phyloP scores from a whole-genome alignment of 2,888 invertebrate genomes.

The Lymantria dispar region DNA sequence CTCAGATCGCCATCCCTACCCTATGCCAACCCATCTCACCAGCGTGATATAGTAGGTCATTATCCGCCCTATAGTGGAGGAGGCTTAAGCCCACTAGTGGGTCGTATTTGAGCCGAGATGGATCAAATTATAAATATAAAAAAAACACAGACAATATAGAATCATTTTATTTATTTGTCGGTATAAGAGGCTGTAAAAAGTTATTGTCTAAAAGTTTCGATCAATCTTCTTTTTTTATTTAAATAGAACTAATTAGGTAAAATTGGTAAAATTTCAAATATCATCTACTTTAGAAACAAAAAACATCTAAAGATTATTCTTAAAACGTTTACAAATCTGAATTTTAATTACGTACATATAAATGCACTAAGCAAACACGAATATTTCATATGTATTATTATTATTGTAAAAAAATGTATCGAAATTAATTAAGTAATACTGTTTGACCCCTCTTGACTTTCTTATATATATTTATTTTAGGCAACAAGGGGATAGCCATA shows the following conservation, averaged over 20 bases:
- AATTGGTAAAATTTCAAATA: constrained; percentile 42
- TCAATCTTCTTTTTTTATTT: constrained; percentile 65
- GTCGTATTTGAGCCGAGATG: too few relatives aligned
- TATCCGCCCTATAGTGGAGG: too few relatives aligned
- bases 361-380: constrained; percentile 54
- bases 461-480: constrained; percentile 40
- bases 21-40: too few relatives aligned
- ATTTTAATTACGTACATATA: constrained; percentile 42
- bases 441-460: constrained; percentile 65
- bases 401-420: constrained; percentile 62
- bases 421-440: constrained; percentile 79
- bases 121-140: too few relatives aligned
- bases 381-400: constrained; percentile 30
- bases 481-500: constrained; percentile 35
- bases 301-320: constrained; percentile 41
- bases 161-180: constrained; percentile 74
- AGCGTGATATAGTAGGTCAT: too few relatives aligned
- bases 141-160: constrained; percentile 61
- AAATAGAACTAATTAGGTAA: constrained; percentile 45
- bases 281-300: constrained; percentile 45
- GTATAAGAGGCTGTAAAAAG: constrained; percentile 78
- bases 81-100: too few relatives aligned
- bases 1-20: too few relatives aligned
- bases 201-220: constrained; percentile 78
- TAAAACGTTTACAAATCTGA: constrained; percentile 36